Evolutionary conservation across 2,888 invertebrate genomes (phyloP).

Genomic region (Galerucella nymphaeae): DNA sequence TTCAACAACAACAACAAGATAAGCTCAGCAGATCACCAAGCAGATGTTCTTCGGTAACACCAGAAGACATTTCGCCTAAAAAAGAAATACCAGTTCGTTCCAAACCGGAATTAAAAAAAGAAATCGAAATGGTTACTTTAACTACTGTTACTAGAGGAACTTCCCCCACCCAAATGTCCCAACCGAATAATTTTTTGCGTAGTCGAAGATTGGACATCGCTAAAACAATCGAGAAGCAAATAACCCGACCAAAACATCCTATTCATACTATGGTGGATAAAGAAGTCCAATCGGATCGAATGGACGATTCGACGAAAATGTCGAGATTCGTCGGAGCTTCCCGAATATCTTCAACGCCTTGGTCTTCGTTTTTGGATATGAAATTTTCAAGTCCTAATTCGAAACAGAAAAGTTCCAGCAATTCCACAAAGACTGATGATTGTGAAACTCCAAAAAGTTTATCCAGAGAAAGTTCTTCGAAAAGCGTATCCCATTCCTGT

Average conservation of each 20-base stretch:
- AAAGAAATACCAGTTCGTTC: neutral
- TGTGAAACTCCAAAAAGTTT: slow-evolving; percentile 59
- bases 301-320: slow-evolving; percentile 76
- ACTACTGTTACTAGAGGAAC: slow-evolving; percentile 80
- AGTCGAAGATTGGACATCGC: slow-evolving; percentile 79
- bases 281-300: slow-evolving; percentile 78
- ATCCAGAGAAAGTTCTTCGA: slow-evolving; percentile 64
- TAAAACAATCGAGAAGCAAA: slow-evolving; percentile 77
- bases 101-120: slow-evolving; percentile 45
- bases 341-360: slow-evolving; percentile 68
- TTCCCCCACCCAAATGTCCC: slow-evolving; percentile 79
- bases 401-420: slow-evolving; percentile 55
- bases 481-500: slow-evolving; percentile 63
- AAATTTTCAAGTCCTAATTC: slow-evolving; percentile 64
- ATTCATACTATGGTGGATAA: slow-evolving; percentile 72
- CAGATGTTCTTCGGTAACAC: slow-evolving; percentile 58
- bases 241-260: slow-evolving; percentile 70
- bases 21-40: slow-evolving; percentile 57
- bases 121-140: slow-evolving; percentile 66
- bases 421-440: slow-evolving; percentile 60
- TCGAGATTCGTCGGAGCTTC: slow-evolving; percentile 74
- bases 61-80: slow-evolving; percentile 51
- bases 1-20: slow-evolving; percentile 59
- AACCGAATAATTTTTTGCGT: slow-evolving; percentile 68
- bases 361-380: slow-evolving; percentile 72